Evolutionary conservation across 64 coral and sea anemone species (phyloP).

Genomic region (Trachythela sp.): DNA sequence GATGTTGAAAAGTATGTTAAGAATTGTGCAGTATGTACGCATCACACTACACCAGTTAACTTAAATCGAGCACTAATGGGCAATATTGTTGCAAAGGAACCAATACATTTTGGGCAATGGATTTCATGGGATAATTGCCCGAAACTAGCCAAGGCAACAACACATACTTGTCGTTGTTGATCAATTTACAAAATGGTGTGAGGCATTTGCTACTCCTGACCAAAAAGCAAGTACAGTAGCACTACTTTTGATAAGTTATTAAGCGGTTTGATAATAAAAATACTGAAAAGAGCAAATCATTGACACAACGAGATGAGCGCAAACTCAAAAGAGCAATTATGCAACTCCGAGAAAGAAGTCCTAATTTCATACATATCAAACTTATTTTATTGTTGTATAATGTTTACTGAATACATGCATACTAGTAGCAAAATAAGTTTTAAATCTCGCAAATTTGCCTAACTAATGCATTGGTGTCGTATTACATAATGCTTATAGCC

Average conservation of each 20-base stretch:
- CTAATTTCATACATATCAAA: too few species aligned
- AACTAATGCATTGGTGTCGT: too few species aligned
- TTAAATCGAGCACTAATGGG: too few species aligned
- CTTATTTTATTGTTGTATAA: too few species aligned
- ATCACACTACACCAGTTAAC: neutral
- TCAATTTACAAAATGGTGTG: slow-evolving; percentile 39
- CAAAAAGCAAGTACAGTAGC: too few species aligned
- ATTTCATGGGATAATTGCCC: neutral
- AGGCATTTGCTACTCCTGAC: slow-evolving; percentile 24
- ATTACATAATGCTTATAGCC: too few species aligned
- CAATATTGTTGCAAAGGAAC: neutral
- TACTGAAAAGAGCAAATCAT: neutral
- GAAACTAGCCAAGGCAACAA: neutral
- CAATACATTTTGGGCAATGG: slow-evolving; percentile 24
- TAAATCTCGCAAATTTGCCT: too few species aligned
- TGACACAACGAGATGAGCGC: neutral
- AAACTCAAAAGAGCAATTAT: too few species aligned
- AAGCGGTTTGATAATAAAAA: neutral
- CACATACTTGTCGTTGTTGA: slow-evolving; percentile 35
- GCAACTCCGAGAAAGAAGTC: too few species aligned
- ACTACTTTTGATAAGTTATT: neutral
- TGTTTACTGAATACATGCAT: too few species aligned
- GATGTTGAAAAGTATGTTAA: too few species aligned
- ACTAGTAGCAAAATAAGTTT: too few species aligned
- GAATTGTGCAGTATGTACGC: slow-evolving; percentile 9